Base-by-base conservation (phyloP, 2,888 invertebrate species). In the Lasioglossum leucozonium region DNA sequence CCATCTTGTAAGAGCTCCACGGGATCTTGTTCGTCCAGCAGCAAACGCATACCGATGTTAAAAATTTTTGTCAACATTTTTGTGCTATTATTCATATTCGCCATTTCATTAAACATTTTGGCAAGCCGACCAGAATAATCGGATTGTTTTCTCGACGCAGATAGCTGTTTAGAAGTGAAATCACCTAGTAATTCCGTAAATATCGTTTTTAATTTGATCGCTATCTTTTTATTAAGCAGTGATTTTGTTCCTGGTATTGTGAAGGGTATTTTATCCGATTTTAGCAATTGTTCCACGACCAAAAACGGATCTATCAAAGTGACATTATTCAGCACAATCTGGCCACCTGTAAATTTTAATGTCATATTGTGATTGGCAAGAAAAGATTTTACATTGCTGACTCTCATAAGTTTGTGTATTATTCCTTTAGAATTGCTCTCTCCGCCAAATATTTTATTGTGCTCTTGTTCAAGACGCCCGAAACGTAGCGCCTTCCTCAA, bases 401-500 rank as follows among this genome's bases (percentile, higher is more conserved):
- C 30, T 42, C 16, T 51, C 16, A 4, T 67, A 4, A 78, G 26
- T 6, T 1, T 2, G 13, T 72, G 58, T 16, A 72, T 10, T 30
- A 84, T 78, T 51, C 51, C 40, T 18, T 18, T 16, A 5, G 18
- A 51, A 10, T 30, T 34, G 8, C 18, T 65, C 4, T 18, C 0
- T 4, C 1, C 0, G 0, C 2, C 55, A 4, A 2, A 5, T 4
- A 0, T 6, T 6, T 1, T 65, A 62, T 82, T 55, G n/a, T 47
- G 89, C 4, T 87, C 72, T 34, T 75, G 47, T 10, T 51, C 80
- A 42, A 93, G 90, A 42, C 93, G 88, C 13, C 91, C 92, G n/a
- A 79, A 87, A 5, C 91, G 87, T 44, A 94, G 86, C 22, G 77
- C 82, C 0, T 84, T 72, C 58, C 92, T 92, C 67, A 91, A 92